Evolutionary conservation across 2,113 vertebrate genomes (phyloP), one percentile per base, ranked within the genome.

Genomic region (Colossoma macropomum): DNA sequence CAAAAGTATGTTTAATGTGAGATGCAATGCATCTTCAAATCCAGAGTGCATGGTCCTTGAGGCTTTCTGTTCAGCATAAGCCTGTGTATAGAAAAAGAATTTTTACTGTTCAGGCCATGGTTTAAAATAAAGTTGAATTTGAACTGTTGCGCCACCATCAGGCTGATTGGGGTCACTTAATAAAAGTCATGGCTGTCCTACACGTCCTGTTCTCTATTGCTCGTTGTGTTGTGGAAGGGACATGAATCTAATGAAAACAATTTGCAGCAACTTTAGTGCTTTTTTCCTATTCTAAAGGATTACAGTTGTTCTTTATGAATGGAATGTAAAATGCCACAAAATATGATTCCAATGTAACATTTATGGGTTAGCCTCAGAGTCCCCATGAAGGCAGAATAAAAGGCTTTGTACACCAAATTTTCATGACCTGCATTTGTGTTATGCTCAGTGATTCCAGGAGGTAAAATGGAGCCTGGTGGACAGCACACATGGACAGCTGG

Each of bases 401-500:
- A 52, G 13, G 15, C 19, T 23, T 21, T 17, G 5, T 56, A 23
- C 1, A 56, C 0, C 59, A 62, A 1, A 60, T 60, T 60, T 60
- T 60, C 12, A 27, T 0, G 1, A 6, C 1, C 9, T 27, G 23
- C 0, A 59, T 62, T 16, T 27, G 15, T 62, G 8, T 62, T 27
- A 62, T 12, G 38, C 68, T 71, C 32, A 23, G 66, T 32, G 60
- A 66, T 65, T 34, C 75, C 41, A 41, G 34, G 59, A 27, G 38
- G 77, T 21, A 66, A 79, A 79, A n/a, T 81, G 72, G 66, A 74
- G 56, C 72, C 30, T 65, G 79, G 79, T 86, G 72, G 59, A 81
- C 77, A 84, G 63, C 66, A 78, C 80, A 78, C 70, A 34, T 76
- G 60, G 92, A 87, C 91, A 92, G 89, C 90, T 92, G 91, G 84